phyloP scores from a whole-genome alignment of 1,140 invertebrate species.

The Platyscapa corneri region DNA sequence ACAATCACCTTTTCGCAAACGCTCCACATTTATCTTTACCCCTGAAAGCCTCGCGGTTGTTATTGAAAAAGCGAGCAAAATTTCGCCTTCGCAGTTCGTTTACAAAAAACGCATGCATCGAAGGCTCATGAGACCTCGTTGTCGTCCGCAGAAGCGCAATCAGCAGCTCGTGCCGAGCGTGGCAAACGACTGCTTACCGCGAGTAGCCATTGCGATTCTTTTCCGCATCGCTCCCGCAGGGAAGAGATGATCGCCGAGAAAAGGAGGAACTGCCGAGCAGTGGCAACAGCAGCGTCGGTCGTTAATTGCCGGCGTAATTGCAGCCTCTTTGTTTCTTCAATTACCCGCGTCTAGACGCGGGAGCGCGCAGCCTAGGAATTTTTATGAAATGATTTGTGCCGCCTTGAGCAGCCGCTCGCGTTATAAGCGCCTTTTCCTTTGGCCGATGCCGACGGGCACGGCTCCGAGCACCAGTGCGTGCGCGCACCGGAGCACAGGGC shows the following conservation, averaged over 20 bases:
- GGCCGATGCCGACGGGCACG: not conserved
- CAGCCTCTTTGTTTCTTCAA: conserved; percentile 70
- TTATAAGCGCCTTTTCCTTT: conserved; percentile 29
- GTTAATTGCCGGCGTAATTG: conserved; percentile 66
- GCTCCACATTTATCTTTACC: not conserved
- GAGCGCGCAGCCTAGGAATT: conserved; percentile 55
- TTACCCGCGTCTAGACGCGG: conserved; percentile 62
- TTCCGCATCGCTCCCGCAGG: conserved; percentile 18
- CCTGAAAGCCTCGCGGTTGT: not conserved
- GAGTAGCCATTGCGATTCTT: conserved; percentile 54
- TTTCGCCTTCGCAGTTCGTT: not conserved
- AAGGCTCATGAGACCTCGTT: not conserved
- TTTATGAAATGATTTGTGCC: conserved; percentile 62
- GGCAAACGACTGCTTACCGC: not conserved
- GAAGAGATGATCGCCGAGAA: conserved; percentile 30
- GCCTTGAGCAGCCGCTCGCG: conserved; percentile 39
- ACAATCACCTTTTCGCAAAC: not conserved
- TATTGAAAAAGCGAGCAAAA: not conserved
- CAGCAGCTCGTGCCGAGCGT: not conserved
- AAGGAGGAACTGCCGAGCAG: conserved; percentile 35
- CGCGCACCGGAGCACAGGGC: too few relatives aligned
- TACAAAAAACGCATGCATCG: not conserved
- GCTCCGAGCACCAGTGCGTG: not conserved
- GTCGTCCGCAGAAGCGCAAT: not conserved
- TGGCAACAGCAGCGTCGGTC: conserved; percentile 33